Conservation (phyloP, 2,888 invertebrate species). For the Nomada ferruginata region DNA sequence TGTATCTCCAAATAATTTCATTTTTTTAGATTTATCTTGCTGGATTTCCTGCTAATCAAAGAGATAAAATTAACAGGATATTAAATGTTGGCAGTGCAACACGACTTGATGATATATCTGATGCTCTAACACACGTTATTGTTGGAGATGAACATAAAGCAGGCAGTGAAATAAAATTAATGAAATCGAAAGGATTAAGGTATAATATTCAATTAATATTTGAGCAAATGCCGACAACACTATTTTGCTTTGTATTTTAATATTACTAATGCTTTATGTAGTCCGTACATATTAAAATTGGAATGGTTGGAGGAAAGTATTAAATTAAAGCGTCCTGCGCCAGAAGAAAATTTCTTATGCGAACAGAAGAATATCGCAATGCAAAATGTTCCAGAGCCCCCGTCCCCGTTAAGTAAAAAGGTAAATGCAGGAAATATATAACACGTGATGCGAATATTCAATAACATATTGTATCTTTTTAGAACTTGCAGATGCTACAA, state of each 20-base stretch:
- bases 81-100: slow-evolving; percentile 93
- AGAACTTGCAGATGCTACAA: slow-evolving; percentile 86
- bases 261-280: slow-evolving; percentile 63
- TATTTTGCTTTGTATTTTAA: slow-evolving; percentile 6
- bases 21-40: slow-evolving; percentile 87
- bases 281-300: slow-evolving; percentile 88
- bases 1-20: slow-evolving; percentile 1
- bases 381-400: slow-evolving; percentile 80
- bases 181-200: slow-evolving; percentile 77
- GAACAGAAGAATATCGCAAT: slow-evolving; percentile 58
- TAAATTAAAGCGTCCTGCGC: slow-evolving; percentile 86
- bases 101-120: slow-evolving; percentile 90
- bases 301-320: slow-evolving; percentile 92
- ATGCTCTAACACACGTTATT: slow-evolving; percentile 92
- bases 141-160: slow-evolving; percentile 86
- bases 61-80: slow-evolving; percentile 89
- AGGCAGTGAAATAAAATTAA: slow-evolving; percentile 84
- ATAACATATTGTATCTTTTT: slow-evolving; percentile 42
- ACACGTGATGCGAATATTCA: background rate
- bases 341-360: slow-evolving; percentile 85
- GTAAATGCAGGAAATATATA: slow-evolving; percentile 74
- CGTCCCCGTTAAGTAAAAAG: slow-evolving; percentile 88
- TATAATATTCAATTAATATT: slow-evolving; percentile 52
- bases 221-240: background rate
- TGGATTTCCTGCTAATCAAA: slow-evolving; percentile 87